Percentiles rank a stretch among this genome's conserved stretches.
phyloP scores from a whole-genome alignment of 2,888 invertebrate genomes.

The Tiliacea citrago region DNA sequence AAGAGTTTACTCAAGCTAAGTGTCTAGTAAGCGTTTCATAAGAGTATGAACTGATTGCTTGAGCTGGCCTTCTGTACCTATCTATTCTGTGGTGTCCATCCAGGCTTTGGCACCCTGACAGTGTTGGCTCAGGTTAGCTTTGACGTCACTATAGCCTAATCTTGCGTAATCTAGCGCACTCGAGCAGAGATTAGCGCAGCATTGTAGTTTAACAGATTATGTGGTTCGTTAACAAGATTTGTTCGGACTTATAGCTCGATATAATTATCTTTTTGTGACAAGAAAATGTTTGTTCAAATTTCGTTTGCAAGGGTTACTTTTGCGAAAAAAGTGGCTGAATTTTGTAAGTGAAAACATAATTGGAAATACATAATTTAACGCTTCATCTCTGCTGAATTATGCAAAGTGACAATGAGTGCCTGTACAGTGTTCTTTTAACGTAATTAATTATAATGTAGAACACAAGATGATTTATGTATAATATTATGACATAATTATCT shows the following conservation, averaged over 20 bases:
- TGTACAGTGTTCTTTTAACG: background rate
- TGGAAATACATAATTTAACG: slow-evolving; percentile 26
- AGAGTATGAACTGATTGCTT: no score
- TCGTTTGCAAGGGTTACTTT: background rate
- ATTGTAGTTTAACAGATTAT: slow-evolving; percentile 15
- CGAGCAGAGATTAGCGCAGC: slow-evolving; percentile 26
- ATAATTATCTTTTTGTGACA: background rate
- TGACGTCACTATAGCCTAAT: slow-evolving; percentile 36
- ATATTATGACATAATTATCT: no score
- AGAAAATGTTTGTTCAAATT: background rate
- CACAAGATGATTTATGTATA: background rate
- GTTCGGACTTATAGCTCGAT: background rate
- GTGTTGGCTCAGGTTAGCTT: slow-evolving; percentile 34
- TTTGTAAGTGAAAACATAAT: slow-evolving; percentile 15
- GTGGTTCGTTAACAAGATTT: slow-evolving; percentile 9
- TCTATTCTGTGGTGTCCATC: background rate
- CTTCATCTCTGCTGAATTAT: background rate
- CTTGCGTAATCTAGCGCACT: slow-evolving; percentile 29
- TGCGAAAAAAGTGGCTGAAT: background rate
- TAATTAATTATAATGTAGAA: background rate
- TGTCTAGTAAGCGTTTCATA: no score
- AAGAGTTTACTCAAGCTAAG: no score
- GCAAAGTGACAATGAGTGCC: background rate
- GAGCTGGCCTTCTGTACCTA: slow-evolving; percentile 4
- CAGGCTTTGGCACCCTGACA: slow-evolving; percentile 20